Conservation (phyloP, 2,113 vertebrate genomes). For the Vulpes ferrilata region DNA sequence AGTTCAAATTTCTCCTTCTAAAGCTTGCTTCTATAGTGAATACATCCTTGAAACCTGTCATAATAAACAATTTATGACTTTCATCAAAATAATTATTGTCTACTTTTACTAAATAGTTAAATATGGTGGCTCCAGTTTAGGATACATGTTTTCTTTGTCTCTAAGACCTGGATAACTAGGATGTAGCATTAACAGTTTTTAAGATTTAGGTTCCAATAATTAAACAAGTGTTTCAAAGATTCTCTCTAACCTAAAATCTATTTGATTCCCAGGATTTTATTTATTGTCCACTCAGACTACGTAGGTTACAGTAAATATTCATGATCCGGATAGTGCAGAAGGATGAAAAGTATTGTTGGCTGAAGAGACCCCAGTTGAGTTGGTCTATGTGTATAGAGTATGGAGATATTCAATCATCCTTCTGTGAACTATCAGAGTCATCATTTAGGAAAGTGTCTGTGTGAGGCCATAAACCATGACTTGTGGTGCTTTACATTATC, state of each 20-base stretch:
- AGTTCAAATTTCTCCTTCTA: conserved; percentile 49
- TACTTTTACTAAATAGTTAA: conserved; percentile 59
- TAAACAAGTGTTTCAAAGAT: not conserved
- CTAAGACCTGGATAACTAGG: not conserved
- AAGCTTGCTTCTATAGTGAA: conserved; percentile 54
- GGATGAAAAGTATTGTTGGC: not conserved
- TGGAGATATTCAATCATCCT: not conserved
- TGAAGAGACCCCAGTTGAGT: not conserved
- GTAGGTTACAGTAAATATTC: not conserved
- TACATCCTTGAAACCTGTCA: not conserved
- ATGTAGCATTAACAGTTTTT: not conserved
- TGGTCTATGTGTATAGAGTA: not conserved
- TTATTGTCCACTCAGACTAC: not conserved
- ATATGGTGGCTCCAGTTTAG: not conserved
- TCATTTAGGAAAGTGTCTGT: not conserved
- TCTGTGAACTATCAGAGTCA: not conserved
- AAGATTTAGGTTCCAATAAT: not conserved
- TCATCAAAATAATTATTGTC: conserved; percentile 64
- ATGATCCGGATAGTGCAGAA: not conserved
- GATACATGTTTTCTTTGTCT: conserved; percentile 26
- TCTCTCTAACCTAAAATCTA: not conserved
- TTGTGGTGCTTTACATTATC: not conserved
- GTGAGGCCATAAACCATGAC: not conserved
- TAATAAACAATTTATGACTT: conserved; percentile 34
- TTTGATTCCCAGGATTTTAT: not conserved